These are phyloP conservation scores for Cydia strobilella DNA, from an alignment of 1,140 invertebrate species.

Conservation along the genomic window DNA sequence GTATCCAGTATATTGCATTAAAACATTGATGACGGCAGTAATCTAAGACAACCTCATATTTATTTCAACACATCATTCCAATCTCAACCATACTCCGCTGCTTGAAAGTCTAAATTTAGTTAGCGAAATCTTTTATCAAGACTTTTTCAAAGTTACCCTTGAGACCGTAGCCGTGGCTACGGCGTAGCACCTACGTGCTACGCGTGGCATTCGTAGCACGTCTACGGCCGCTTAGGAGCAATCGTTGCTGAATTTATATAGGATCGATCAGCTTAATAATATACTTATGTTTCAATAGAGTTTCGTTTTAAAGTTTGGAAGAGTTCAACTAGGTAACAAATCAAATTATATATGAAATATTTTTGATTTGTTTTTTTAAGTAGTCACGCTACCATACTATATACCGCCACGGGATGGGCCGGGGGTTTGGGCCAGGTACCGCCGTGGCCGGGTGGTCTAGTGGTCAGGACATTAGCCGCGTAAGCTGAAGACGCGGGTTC, in stretches of 20 bases:
- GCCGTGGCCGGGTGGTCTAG: too few relatives aligned
- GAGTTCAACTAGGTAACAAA: too few relatives aligned
- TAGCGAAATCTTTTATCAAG: neutral
- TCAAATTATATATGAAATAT: too few relatives aligned
- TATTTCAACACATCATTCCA: neutral
- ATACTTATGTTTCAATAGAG: slow-evolving; percentile 39
- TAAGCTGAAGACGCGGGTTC: too few relatives aligned
- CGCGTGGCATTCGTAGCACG: slow-evolving; percentile 63
- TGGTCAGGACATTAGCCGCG: too few relatives aligned
- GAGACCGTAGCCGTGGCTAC: slow-evolving; percentile 36
- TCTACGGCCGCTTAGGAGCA: slow-evolving; percentile 48
- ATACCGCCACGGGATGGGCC: too few relatives aligned
- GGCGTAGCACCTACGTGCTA: slow-evolving; percentile 45
- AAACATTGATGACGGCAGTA: slow-evolving; percentile 10
- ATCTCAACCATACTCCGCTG: neutral
- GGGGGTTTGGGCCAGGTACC: too few relatives aligned
- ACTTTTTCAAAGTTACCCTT: neutral
- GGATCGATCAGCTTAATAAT: slow-evolving; percentile 41
- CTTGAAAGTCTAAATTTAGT: neutral
- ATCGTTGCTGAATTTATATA: slow-evolving; percentile 36
- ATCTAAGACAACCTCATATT: neutral
- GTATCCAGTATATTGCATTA: slow-evolving; percentile 26
- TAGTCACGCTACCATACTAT: too few relatives aligned
- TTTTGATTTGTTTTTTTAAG: too few relatives aligned
- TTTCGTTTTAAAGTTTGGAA: neutral